Percentiles rank a stretch among this genome's conserved stretches.
These are phyloP conservation scores for Eurypyga helias DNA, from an alignment of 2,113 vertebrate species.

Conservation along the genomic window DNA sequence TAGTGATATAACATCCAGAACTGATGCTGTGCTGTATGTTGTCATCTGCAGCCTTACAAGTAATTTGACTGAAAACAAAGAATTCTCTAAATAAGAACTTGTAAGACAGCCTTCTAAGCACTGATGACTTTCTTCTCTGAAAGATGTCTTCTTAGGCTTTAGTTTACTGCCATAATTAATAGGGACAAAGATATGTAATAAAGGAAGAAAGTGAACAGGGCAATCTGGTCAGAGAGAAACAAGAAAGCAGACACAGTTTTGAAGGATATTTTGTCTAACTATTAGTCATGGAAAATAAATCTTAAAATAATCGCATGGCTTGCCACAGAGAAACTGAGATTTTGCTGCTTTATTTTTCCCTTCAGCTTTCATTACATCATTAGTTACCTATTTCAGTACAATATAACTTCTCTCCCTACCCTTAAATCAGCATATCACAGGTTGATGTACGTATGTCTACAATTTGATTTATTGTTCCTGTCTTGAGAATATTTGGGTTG, in stretches of 20 bases:
- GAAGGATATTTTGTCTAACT: not conserved
- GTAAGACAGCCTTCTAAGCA: not conserved
- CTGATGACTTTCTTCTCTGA: not conserved
- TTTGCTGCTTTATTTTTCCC: not conserved
- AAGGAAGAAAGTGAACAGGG: not conserved
- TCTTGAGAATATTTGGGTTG: not conserved
- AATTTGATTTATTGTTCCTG: not conserved
- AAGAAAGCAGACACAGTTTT: not conserved
- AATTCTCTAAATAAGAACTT: not conserved
- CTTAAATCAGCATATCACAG: not conserved
- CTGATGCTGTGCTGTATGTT: not conserved
- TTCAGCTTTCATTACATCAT: not conserved
- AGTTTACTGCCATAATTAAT: not conserved
- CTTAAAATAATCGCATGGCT: not conserved
- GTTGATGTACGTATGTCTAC: not conserved
- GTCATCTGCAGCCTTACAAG: not conserved
- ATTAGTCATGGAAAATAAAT: not conserved
- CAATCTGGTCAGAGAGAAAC: not conserved
- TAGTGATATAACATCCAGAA: not conserved
- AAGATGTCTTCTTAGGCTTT: not conserved
- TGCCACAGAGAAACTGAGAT: not conserved
- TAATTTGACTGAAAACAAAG: not conserved
- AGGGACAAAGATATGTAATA: not conserved
- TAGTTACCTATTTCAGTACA: not conserved
- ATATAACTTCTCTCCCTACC: fast-evolving